Evolutionary conservation across 2,888 invertebrate species (phyloP), one percentile per base, ranked within the genome.

Genomic region (Cosmorhoe ocellata): DNA sequence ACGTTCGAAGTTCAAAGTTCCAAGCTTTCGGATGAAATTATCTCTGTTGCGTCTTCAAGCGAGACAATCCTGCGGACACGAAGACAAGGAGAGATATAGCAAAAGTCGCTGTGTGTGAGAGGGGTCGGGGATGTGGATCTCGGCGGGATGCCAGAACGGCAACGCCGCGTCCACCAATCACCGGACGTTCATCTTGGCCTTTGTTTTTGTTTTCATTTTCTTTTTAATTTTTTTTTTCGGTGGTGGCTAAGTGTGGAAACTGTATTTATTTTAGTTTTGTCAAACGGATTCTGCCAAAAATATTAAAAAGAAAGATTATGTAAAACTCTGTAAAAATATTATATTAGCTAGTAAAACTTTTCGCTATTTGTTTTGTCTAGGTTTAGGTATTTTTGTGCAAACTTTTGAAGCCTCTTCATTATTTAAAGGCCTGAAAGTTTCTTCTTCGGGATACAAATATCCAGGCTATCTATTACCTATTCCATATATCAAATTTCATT

Each of bases 11-110:
- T 85, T 80, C 81, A 74, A 81, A 84, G 76, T 77, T 82, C 77
- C 49, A 67, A 87, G 86, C 84, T 84, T 79, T 76, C 78, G 81
- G 84, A 83, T 83, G 77, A 83, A 84, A 84, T 85, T 83, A 87
- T 89, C 89, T 89, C 84, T 74, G 85, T 84, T 88, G 76, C 81
- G 88, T 87, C 89, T 86, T 85, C 64, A 86, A 88, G 84, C 86
- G 84, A 81, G 76, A 87, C 89, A 80, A 85, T 88, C 84, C 81
- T 87, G 86, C 83, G 79, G 82, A 85, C 81, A 72, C 75, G 67
- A 54, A 63, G 76, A 84, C 58, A 63, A 77, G 64, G 83, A 82
- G 9, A 56, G 64, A 11, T 0, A 44, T 62, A 70, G 28, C 41
- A 42, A 55, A 58, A 56, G 50, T 39, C 9, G 1, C 0, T 2